phyloP scores from a whole-genome alignment of 2,888 invertebrate species.

The Flabesymbios commensalis region DNA sequence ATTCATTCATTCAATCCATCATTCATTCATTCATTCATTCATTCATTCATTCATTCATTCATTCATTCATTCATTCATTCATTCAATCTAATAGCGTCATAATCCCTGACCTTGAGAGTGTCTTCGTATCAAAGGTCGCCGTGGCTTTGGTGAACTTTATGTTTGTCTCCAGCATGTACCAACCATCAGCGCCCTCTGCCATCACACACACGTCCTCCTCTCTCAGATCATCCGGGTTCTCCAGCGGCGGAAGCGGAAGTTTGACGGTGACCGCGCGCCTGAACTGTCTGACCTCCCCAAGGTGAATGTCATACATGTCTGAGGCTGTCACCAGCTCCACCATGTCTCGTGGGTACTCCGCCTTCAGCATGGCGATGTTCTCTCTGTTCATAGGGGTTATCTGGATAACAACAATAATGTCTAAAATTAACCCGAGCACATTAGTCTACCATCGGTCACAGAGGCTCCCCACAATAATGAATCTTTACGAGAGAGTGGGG shows the following conservation, averaged over 20 bases:
- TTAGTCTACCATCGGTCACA: neutral
- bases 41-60: too few relatives aligned
- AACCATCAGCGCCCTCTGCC: slow-evolving; percentile 43
- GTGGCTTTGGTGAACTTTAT: slow-evolving; percentile 52
- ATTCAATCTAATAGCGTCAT: too few relatives aligned
- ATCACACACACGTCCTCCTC: slow-evolving; percentile 47
- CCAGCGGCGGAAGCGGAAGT: slow-evolving; percentile 52
- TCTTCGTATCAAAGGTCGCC: slow-evolving; percentile 51
- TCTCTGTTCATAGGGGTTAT: slow-evolving; percentile 46
- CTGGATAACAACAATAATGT: slow-evolving; percentile 30
- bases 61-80: too few relatives aligned
- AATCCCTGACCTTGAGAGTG: slow-evolving; percentile 46
- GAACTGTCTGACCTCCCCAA: slow-evolving; percentile 20
- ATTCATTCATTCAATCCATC: too few relatives aligned
- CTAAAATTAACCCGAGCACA: neutral
- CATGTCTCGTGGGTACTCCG: slow-evolving; percentile 44
- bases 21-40: too few relatives aligned
- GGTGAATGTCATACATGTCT: slow-evolving; percentile 39
- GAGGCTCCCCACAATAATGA: too few relatives aligned
- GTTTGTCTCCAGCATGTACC: slow-evolving; percentile 46
- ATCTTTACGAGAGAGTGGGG: too few relatives aligned
- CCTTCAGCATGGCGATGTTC: slow-evolving; percentile 41
- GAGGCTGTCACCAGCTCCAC: slow-evolving; percentile 43
- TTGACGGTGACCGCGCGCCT: slow-evolving; percentile 51
- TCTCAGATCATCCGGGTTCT: slow-evolving; percentile 32